Percentiles rank a stretch among this genome's conserved stretches.
These are phyloP conservation scores for Cynocephalus volans DNA, from an alignment of 2,113 vertebrate species.

Conservation along the genomic window DNA sequence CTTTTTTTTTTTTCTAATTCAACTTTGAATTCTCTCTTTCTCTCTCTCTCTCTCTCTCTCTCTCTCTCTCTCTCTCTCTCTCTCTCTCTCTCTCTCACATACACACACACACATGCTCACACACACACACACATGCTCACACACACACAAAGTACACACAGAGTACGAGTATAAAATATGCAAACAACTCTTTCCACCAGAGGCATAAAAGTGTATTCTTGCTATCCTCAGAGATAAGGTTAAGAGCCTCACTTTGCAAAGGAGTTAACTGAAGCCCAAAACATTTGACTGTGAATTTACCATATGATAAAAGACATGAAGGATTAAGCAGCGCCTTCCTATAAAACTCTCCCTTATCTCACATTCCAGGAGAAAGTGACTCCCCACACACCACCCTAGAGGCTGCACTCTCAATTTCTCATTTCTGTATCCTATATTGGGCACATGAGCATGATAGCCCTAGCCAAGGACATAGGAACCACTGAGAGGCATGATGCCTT, in stretches of 20 bases:
- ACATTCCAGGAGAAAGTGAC: neutral
- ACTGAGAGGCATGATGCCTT: neutral
- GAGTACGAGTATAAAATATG: too few relatives aligned
- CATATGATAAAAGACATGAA: neutral
- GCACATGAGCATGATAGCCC: neutral
- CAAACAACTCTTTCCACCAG: neutral
- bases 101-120: neutral
- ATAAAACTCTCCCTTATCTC: neutral
- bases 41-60: neutral
- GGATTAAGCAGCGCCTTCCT: neutral
- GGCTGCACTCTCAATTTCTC: neutral
- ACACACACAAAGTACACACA: neutral
- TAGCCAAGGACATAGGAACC: neutral
- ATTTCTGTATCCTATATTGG: too few relatives aligned
- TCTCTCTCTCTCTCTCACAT: neutral
- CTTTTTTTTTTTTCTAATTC: too few relatives aligned
- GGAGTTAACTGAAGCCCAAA: neutral
- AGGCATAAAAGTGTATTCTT: neutral
- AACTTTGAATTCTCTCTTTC: neutral
- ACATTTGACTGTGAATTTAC: neutral
- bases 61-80: neutral
- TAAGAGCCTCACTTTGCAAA: neutral
- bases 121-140: too few relatives aligned
- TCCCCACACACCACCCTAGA: too few relatives aligned
- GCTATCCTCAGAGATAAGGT: neutral